Evolutionary conservation across 1,140 invertebrate genomes (phyloP), one percentile per base, ranked within the genome.

Genomic region (Dendrolimus kikuchii): DNA sequence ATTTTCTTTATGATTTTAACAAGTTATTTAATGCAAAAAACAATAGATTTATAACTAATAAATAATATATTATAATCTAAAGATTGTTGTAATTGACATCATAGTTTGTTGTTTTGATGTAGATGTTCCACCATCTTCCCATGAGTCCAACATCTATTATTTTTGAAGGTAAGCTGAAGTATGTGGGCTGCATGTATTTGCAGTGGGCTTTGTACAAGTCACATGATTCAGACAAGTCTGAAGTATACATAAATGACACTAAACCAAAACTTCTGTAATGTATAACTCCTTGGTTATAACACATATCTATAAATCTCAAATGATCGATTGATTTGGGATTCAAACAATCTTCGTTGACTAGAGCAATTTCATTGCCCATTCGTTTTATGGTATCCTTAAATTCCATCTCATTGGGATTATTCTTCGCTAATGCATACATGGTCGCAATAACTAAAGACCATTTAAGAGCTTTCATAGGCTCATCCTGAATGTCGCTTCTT

Each of bases 131-230:
- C 92, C 93, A 96, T 53, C 88, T 89, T 53, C 93, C 91, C 71
- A 93, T 88, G 64, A 95, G 90, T 5, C 95, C 95, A 56, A 96
- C 74, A 77, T 97, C 95, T 38, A 95, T 77, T 57, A 95, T 90
- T 64, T 91, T 88, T 62, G 91, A 70, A 55, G 90, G 71, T 68
- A 93, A 91, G 40, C 88, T 90, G 5, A 89, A 51, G 61, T 89
- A 90, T 63, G 81, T 70, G 5, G 93, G 91, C 71, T 91, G 87
- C 37, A 94, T 81, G 67, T 95, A 94, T 41, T 90, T 83, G 78
- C 95, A 96, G 38, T 90, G 89, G 6, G 91, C 89, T 78, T 93
- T 91, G 78, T 93, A 96, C 1, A 92, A 74, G 45, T 90, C 89
- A 68, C 93, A 91, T 5, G 88, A 78, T 51, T 90, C 73, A 68